Percentiles rank a stretch among this genome's conserved stretches.
Conservation (phyloP, 64 coral and sea anemone species). For the Hydrozoanthus tunicans region DNA sequence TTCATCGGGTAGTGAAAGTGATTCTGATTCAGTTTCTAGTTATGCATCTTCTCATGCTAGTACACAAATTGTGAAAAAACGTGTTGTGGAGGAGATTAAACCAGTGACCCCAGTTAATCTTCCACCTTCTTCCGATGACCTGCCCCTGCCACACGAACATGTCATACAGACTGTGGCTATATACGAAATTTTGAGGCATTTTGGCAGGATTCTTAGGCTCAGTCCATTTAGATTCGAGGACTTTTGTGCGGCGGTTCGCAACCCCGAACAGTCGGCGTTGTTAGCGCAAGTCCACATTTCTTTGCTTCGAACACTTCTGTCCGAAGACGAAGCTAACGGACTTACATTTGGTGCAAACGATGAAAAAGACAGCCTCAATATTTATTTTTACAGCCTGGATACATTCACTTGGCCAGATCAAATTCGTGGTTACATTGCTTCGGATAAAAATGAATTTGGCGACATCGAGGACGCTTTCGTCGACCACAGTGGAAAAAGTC, state of each 20-base stretch:
- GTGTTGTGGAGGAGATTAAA: conserved; percentile 73
- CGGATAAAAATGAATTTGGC: conserved; percentile 88
- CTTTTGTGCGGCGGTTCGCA: conserved; percentile 80
- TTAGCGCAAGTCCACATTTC: conserved; percentile 93
- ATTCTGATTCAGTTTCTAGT: conserved; percentile 90
- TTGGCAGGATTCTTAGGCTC: conserved; percentile 81
- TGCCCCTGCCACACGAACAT: conserved; percentile 76
- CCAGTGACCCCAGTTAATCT: conserved; percentile 74
- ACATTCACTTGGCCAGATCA: conserved; percentile 97
- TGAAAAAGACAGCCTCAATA: conserved; percentile 97
- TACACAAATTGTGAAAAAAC: conserved; percentile 67
- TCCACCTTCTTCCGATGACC: conserved; percentile 86
- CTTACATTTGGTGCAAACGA: conserved; percentile 93
- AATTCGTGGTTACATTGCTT: conserved; percentile 86
- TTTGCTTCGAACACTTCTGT: conserved; percentile 79
- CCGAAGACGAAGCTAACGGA: conserved; percentile 93
- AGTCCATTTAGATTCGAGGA: conserved; percentile 97
- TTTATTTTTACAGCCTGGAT: conserved; percentile 84
- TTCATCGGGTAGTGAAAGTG: conserved; percentile 75
- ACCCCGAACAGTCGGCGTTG: conserved; percentile 80
- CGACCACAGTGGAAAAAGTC: conserved; percentile 57
- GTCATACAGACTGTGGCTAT: conserved; percentile 84
- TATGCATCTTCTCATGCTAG: conserved; percentile 74
- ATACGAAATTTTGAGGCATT: conserved; percentile 96
- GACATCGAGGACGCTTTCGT: conserved; percentile 60